phyloP scores from a whole-genome alignment of 1,140 invertebrate genomes.

The Steinernema feltiae region DNA sequence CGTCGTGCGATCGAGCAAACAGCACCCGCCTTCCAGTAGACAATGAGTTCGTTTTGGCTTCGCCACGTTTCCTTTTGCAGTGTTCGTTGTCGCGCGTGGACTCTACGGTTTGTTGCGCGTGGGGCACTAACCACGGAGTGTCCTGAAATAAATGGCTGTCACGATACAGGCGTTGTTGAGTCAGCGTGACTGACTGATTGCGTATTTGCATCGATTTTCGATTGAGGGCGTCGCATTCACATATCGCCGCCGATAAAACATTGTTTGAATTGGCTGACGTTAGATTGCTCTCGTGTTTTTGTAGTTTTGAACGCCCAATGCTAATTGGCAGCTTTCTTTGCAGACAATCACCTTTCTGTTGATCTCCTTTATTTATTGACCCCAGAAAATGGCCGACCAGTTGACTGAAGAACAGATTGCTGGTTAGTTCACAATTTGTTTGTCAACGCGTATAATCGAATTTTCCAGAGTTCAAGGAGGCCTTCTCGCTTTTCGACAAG shows the following conservation, averaged over 20 bases:
- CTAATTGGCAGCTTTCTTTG: neutral
- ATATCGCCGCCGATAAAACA: neutral
- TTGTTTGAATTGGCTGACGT: neutral
- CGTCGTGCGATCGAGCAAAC: too few species aligned
- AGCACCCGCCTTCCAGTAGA: too few species aligned
- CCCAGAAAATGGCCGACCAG: constrained; percentile 53
- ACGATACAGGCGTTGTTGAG: constrained; percentile 2
- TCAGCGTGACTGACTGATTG: constrained; percentile 2
- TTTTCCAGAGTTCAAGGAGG: constrained; percentile 86
- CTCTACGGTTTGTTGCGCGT: too few species aligned
- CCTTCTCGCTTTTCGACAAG: constrained; percentile 88
- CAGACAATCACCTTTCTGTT: constrained; percentile 13
- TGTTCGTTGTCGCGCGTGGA: too few species aligned
- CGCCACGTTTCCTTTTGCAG: too few species aligned
- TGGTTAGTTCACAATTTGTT: constrained; percentile 34
- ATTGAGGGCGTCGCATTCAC: neutral
- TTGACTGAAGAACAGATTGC: constrained; percentile 58
- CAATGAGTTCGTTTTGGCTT: too few species aligned
- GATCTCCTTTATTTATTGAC: constrained; percentile 13
- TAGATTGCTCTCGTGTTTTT: neutral
- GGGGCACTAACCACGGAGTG: too few species aligned
- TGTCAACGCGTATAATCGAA: constrained; percentile 6
- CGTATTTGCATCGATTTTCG: constrained; percentile 1
- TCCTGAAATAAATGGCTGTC: too few species aligned
- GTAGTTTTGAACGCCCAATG: neutral